Evolutionary conservation across 53 echinoderm and acorn worm genomes (phyloP), one percentile per base, ranked within the genome.

Genomic region (Stichopus horrens): DNA sequence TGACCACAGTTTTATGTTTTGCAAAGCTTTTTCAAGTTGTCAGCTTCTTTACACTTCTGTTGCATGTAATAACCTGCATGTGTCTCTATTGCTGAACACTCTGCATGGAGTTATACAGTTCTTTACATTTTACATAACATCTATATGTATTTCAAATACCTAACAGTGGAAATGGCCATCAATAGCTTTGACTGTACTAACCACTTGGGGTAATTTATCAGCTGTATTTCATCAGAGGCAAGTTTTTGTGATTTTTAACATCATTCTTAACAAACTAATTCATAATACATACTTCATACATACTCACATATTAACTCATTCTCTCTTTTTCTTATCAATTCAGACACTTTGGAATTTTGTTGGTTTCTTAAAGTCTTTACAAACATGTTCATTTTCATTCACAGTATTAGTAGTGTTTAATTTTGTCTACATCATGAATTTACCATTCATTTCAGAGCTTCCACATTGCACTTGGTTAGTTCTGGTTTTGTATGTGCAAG

Each of bases 181-280:
- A 16, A 18, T 71, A 71, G 71, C 71, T 71, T 71, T 71, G 71
- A 37, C 37, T 37, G 71, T 71, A 71, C 71, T 71, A 71, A 71
- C n/a, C 71, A 7, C 71, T 7, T 71, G 71, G 18, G 71, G 18
- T 71, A n/a, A 71, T 71, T 71, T 71, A 71, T 71, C 71, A 71
- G 71, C 71, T 71, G 71, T 71, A n/a, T 71, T 71, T 18, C 71
- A 18, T 16, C 71, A 71, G 19, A 71, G 71, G 71, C 71, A 71
- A 71, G 71, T 71, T 71, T 71, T 71, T 71, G 71, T 71, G 71
- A 71, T 71, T 71, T 71, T 71, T 59, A 71, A 71, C 71, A 18
- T 71, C 71, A 71, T 71, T 67, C 7, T 37, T 37, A 9, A 20
- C 71, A 71, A 71, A 0, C 71, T 21, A 5, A n/a, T 71, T 71